Evolutionary conservation across 1,140 invertebrate species (phyloP), one percentile per base, ranked within the genome.

Genomic region (Caenorhabditis remanei): DNA sequence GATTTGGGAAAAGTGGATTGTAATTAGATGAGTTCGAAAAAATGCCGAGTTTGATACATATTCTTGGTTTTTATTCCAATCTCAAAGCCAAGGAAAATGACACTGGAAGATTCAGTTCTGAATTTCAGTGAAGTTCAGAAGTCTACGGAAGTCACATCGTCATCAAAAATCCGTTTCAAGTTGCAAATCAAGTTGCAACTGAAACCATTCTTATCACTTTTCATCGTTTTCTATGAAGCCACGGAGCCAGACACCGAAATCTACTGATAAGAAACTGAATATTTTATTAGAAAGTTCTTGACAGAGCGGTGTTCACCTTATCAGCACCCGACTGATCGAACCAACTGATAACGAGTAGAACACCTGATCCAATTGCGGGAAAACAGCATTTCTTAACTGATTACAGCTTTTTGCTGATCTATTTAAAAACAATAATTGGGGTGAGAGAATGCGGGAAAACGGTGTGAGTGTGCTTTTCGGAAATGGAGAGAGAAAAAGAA

Each of bases 341-440:
- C 24, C 5, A 71, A 71, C 41, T n/a, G n/a, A 50, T n/a, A 71
- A 71, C 24, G 46, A 63, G 32, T 21, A 24, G 71, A 79, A 79
- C 71, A 50, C 46, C 71, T 79, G 71, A 79, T 79, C 46, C 71
- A 79, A 48, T 79, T 50, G 46, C 46, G 71, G 71, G 46, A 79
- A 79, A 71, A 71, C 65, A 46, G 24, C 11, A 11, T 32, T 11
- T 8, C 7, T n/a, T 11, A 65, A 65, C 32, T 65, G 61, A 65
- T 32, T 65, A 16, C 16, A 67, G 11, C 2, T n/a, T n/a, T 58
- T 8, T 53, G 50, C 50, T 58, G 56, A 58, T 13, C 56, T 5
- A 16, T 8, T 8, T 4, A 58, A 63, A 8, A 48, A 32, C 43
- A 32, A 71, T 8, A 48, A 32, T 8, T 19, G 21, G 65, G 16